Conservation (phyloP, 2,113 vertebrate species). For the Turnix velox region DNA sequence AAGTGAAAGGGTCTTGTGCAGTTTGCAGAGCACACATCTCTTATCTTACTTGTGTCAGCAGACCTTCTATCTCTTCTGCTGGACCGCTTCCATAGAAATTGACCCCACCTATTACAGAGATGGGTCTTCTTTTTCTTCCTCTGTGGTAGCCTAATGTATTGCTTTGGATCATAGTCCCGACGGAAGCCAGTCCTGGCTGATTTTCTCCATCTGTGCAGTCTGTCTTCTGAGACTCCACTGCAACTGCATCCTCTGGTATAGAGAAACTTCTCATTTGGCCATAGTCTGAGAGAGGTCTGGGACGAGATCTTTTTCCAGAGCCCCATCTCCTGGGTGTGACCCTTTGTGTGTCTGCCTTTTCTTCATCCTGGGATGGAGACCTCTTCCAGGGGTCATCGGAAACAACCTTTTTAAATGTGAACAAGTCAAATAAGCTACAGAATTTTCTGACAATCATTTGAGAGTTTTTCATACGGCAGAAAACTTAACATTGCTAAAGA, state of each 20-base stretch:
- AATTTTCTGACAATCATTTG: neutral
- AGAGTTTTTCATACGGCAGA: neutral
- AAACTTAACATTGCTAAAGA: neutral
- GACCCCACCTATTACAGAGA: slow-evolving; percentile 87
- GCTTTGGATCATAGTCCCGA: neutral
- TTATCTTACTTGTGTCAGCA: slow-evolving; percentile 87
- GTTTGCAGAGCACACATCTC: slow-evolving; percentile 49
- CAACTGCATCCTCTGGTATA: slow-evolving; percentile 86
- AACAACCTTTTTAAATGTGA: slow-evolving; percentile 80
- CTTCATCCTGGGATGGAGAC: slow-evolving; percentile 68
- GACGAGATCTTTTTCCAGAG: slow-evolving; percentile 74
- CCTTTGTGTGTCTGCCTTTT: slow-evolving; percentile 64
- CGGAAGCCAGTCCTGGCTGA: neutral
- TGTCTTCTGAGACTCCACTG: slow-evolving; percentile 43
- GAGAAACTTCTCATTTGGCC: slow-evolving; percentile 84
- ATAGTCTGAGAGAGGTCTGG: slow-evolving; percentile 92
- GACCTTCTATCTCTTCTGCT: slow-evolving; percentile 77
- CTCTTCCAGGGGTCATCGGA: slow-evolving; percentile 73
- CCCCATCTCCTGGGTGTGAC: slow-evolving; percentile 71
- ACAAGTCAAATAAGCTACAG: slow-evolving; percentile 72
- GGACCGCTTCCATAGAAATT: slow-evolving; percentile 76
- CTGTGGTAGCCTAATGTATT: slow-evolving; percentile 46
- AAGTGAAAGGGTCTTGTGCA: slow-evolving; percentile 35
- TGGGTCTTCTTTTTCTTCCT: slow-evolving; percentile 77
- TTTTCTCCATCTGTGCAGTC: slow-evolving; percentile 35